Base-by-base conservation (phyloP, 2,113 vertebrate genomes). In the Bostrychus sinensis region DNA sequence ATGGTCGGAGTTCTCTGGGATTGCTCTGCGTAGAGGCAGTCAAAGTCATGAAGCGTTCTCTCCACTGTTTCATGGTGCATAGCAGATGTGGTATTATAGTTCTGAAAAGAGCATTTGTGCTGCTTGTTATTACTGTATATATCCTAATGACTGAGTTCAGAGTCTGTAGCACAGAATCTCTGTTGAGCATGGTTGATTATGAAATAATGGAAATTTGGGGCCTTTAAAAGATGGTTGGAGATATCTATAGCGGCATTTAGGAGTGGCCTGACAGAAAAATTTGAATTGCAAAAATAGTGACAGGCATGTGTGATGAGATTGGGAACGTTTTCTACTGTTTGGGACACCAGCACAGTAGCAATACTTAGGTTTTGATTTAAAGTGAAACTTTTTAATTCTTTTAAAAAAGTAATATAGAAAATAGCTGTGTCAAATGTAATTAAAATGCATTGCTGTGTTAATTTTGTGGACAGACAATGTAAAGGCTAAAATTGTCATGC, bases 21-120 rank as follows among this genome's bases (percentile, higher is more conserved):
- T 63, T 51, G 65, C 59, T 75, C 71, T 26, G 28, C 42, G 50
- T 56, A 70, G 37, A 75, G 65, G 37, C 77, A 64, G 53, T 72
- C 38, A 64, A 78, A 81, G 70, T 77, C 79, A 34, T 39, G 57
- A 73, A 61, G 54, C 41, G 42, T 78, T 72, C 74, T 71, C 64
- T 57, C 71, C 42, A 66, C 77, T 70, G 72, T 57, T 82, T 83
- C 72, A 82, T 75, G 80, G 72, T 69, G 78, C 82, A 75, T 85
- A 77, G 71, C 79, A 73, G 77, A 86, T 80, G 86, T 73, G 82
- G 39, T 50, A 58, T 81, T 84, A 78, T 73, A 70, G 63, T 72
- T 84, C 81, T 76, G 80, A 83, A 80, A 64, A 58, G 67, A 60
- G 66, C 56, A 58, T 77, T 17, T 75, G 34, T 53, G 19, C 62